These are phyloP conservation scores for Entomobrya multifasciata DNA, from an alignment of 2,888 invertebrate species.

Conservation along the genomic window DNA sequence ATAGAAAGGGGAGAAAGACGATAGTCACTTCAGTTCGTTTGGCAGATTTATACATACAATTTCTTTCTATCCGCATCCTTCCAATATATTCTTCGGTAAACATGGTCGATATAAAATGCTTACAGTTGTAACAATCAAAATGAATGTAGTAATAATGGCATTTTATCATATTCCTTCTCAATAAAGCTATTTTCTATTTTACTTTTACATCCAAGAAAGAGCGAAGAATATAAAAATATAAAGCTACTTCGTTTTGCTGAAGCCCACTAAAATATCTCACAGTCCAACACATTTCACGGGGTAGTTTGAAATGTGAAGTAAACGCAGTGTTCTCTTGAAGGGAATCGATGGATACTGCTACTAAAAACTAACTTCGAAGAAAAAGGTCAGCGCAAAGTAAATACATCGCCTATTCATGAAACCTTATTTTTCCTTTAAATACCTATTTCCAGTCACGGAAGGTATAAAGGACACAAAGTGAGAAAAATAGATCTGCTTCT, in stretches of 20 bases:
- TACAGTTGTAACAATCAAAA: neutral
- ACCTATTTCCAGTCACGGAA: constrained; percentile 28
- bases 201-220: neutral
- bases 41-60: constrained; percentile 49
- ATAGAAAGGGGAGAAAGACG: constrained; percentile 31
- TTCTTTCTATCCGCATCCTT: neutral
- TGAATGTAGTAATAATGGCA: constrained; percentile 9
- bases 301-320: neutral
- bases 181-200: neutral
- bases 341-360: neutral
- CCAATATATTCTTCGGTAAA: constrained; percentile 15
- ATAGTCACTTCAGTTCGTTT: constrained; percentile 62
- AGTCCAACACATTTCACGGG: neutral
- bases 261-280: neutral
- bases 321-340: neutral
- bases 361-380: neutral
- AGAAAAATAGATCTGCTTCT: constrained; percentile 38
- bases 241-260: no score
- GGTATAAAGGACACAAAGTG: neutral
- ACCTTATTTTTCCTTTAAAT: no score
- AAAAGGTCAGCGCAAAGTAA: neutral
- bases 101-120: constrained; percentile 28
- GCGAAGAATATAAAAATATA: no score
- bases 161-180: constrained; percentile 17
- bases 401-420: constrained; percentile 2